Conservation (phyloP, 2,797 vertebrate genomes). For the Eospalax fontanierii region DNA sequence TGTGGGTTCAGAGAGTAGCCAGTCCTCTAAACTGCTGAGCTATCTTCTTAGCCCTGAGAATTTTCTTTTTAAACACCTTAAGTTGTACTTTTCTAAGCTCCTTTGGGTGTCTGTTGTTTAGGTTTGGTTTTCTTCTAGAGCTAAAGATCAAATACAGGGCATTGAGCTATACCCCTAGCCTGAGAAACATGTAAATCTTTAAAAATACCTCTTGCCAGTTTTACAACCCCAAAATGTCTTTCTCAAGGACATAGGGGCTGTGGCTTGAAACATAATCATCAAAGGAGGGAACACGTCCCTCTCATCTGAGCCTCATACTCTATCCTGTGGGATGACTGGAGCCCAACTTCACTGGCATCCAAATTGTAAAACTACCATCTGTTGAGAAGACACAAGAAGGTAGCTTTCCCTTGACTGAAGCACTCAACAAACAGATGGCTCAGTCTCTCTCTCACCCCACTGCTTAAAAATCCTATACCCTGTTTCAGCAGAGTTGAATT, state of each 20-base stretch:
- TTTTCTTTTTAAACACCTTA: slow-evolving; percentile 10
- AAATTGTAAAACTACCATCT: slow-evolving; percentile 13
- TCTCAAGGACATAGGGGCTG: background rate
- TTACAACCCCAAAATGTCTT: background rate
- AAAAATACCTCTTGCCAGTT: background rate
- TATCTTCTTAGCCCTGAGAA: no score
- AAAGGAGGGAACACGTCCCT: background rate
- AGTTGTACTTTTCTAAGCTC: background rate
- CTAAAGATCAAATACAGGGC: background rate
- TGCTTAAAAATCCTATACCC: background rate
- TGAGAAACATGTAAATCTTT: background rate
- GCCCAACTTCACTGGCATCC: background rate
- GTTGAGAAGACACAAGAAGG: slow-evolving; percentile 24
- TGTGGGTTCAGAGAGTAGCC: no score
- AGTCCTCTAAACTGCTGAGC: no score
- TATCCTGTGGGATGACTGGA: background rate
- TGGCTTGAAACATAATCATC: background rate
- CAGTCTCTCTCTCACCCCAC: background rate
- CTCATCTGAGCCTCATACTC: background rate
- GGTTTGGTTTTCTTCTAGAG: background rate
- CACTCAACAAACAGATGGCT: slow-evolving; percentile 13
- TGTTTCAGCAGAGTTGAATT: background rate
- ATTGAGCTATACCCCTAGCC: no score
- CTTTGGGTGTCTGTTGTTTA: background rate
- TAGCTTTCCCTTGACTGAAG: slow-evolving; percentile 35